A percentile compares a stretch with the other conserved stretches of the same genome.
Conservation (phyloP, 2,888 invertebrate genomes). For the Poecilobothrus nobilitatus region DNA sequence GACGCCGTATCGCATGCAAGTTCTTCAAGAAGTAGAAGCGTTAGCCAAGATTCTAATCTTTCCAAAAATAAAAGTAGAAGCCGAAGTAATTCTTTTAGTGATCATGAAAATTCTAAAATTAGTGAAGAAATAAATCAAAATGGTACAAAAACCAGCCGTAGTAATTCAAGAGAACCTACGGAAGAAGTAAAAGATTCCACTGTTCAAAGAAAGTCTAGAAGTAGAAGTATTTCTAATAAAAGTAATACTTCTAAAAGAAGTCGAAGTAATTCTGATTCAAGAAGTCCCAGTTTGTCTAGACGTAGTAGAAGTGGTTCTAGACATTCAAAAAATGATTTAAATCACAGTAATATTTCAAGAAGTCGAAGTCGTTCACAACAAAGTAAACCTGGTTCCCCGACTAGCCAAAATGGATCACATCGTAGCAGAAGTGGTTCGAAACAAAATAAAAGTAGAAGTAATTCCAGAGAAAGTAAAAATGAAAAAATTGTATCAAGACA, state of each 20-base stretch:
- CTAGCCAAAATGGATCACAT: constrained; percentile 32
- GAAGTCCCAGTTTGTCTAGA: constrained; percentile 29
- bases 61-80: constrained; percentile 23
- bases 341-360: constrained; percentile 29
- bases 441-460: constrained; percentile 24
- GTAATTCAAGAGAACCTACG: constrained; percentile 15
- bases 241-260: constrained; percentile 27
- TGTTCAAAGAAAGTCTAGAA: constrained; percentile 26
- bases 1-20: constrained; percentile 11
- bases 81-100: constrained; percentile 24
- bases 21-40: constrained; percentile 25
- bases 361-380: constrained; percentile 29
- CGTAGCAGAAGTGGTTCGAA: constrained; percentile 21
- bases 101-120: neutral
- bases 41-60: constrained; percentile 19
- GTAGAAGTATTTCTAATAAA: constrained; percentile 25
- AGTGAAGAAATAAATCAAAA: neutral
- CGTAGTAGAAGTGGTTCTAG: constrained; percentile 29
- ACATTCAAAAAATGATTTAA: constrained; percentile 23
- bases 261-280: constrained; percentile 24
- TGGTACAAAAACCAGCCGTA: neutral
- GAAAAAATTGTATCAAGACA: constrained; percentile 31
- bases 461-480: constrained; percentile 33
- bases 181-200: neutral
- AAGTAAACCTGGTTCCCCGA: constrained; percentile 27